Evolutionary conservation across 2,888 invertebrate genomes (phyloP).

Genomic region (Ariolimax columbianus): DNA sequence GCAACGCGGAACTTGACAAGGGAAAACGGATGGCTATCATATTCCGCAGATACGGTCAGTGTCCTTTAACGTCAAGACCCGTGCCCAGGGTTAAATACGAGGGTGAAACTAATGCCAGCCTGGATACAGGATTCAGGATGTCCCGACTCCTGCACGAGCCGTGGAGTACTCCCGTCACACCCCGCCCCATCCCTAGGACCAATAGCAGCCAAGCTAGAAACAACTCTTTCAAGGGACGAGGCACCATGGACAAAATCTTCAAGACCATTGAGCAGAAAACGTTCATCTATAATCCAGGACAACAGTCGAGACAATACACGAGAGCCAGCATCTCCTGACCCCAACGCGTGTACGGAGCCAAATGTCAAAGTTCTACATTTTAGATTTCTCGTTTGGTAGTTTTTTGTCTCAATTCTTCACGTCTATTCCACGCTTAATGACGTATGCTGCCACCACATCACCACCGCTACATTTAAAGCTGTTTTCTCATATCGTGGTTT

Average conservation of each 20-base stretch:
- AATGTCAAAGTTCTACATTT: no score
- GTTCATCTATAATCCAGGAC: constrained; percentile 61
- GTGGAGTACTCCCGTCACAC: constrained; percentile 56
- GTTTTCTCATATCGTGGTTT: no score
- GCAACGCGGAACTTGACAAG: constrained; percentile 65
- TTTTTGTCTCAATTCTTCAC: no score
- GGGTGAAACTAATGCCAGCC: constrained; percentile 61
- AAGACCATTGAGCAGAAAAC: constrained; percentile 60
- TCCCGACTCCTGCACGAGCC: constrained; percentile 63
- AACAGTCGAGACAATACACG: constrained; percentile 55
- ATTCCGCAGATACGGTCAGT: constrained; percentile 60
- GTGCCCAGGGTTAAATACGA: constrained; percentile 64
- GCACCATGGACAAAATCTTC: constrained; percentile 63
- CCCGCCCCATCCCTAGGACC: constrained; percentile 61
- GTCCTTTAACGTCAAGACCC: constrained; percentile 57
- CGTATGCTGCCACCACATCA: no score
- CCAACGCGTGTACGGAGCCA: no score
- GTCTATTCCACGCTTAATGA: no score
- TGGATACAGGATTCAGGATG: constrained; percentile 66
- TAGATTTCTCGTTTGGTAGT: no score
- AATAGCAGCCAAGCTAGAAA: constrained; percentile 61
- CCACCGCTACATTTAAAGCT: no score
- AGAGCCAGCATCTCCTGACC: constrained; percentile 56
- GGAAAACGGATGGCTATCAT: constrained; percentile 67
- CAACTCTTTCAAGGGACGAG: constrained; percentile 60